Conservation (phyloP, 2,113 vertebrate genomes). For the Ginglymostoma cirratum region DNA sequence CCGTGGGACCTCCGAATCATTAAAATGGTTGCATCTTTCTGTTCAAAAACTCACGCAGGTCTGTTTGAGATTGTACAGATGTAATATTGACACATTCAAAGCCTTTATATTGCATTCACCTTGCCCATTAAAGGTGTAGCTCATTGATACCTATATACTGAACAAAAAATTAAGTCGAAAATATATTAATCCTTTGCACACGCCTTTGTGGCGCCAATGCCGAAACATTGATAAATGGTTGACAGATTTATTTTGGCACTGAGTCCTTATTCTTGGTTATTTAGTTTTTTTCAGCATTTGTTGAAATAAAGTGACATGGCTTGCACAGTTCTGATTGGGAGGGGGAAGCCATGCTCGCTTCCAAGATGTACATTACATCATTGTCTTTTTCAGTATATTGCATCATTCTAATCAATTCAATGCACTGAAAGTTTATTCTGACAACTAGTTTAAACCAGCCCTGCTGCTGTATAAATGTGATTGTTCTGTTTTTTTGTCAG, state of each 20-base stretch:
- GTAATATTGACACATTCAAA: neutral
- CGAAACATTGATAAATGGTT: conserved; percentile 31
- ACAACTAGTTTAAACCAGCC: conserved; percentile 7
- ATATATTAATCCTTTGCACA: conserved; percentile 26
- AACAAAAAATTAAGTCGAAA: neutral
- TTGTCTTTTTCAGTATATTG: conserved; percentile 32
- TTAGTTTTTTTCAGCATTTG: conserved; percentile 27
- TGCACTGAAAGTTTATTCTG: neutral
- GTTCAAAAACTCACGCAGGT: neutral
- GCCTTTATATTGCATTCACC: neutral
- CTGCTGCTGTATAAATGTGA: neutral
- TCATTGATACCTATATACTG: neutral
- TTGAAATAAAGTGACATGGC: conserved; percentile 8
- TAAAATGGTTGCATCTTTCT: neutral
- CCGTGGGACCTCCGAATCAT: neutral
- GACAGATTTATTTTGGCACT: conserved; percentile 30
- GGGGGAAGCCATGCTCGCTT: neutral
- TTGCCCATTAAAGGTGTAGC: neutral
- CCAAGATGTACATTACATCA: conserved; percentile 17
- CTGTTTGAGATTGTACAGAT: neutral
- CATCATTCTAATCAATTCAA: conserved; percentile 20
- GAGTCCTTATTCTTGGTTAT: conserved; percentile 21
- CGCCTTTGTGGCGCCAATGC: conserved; percentile 23
- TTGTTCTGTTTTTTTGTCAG: neutral
- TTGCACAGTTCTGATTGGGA: neutral